These are phyloP conservation scores for Drosophila nigritarsus DNA, from an alignment of 2,888 invertebrate species.

Conservation along the genomic window DNA sequence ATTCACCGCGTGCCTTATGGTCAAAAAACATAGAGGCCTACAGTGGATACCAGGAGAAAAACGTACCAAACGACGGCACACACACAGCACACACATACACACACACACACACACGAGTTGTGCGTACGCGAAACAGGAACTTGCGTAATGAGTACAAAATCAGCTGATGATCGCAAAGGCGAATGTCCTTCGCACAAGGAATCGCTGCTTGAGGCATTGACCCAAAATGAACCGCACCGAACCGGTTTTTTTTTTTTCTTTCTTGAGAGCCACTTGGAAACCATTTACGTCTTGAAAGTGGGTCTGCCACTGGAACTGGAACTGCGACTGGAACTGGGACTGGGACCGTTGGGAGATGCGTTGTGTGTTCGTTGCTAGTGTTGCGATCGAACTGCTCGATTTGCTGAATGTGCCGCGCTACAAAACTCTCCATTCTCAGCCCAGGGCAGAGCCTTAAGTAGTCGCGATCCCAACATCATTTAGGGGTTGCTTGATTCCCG, in stretches of 20 bases:
- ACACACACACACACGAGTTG: neutral
- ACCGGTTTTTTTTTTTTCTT: constrained; percentile 48
- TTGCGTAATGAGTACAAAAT: constrained; percentile 36
- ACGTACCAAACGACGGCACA: constrained; percentile 75
- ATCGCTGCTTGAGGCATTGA: constrained; percentile 35
- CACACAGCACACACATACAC: constrained; percentile 6
- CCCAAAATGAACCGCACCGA: constrained; percentile 41
- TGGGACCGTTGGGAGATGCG: constrained; percentile 4
- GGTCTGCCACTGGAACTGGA: neutral
- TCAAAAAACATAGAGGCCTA: constrained; percentile 94
- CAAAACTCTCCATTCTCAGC: constrained; percentile 65
- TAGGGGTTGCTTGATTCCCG: constrained; percentile 72
- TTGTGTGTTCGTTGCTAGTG: constrained; percentile 65
- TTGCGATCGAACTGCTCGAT: constrained; percentile 77
- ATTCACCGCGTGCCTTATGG: constrained; percentile 99
- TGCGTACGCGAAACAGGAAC: constrained; percentile 37
- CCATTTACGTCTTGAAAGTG: constrained; percentile 8
- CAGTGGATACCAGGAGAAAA: constrained; percentile 98
- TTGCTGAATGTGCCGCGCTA: constrained; percentile 58
- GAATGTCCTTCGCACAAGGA: constrained; percentile 28
- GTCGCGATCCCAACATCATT: constrained; percentile 59
- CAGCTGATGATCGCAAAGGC: constrained; percentile 50
- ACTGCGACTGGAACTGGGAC: neutral
- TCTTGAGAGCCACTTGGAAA: neutral
- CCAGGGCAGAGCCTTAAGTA: constrained; percentile 74